Percentiles rank a stretch among this genome's conserved stretches.
phyloP scores from a whole-genome alignment of 2,888 invertebrate genomes.

The Syritta pipiens region DNA sequence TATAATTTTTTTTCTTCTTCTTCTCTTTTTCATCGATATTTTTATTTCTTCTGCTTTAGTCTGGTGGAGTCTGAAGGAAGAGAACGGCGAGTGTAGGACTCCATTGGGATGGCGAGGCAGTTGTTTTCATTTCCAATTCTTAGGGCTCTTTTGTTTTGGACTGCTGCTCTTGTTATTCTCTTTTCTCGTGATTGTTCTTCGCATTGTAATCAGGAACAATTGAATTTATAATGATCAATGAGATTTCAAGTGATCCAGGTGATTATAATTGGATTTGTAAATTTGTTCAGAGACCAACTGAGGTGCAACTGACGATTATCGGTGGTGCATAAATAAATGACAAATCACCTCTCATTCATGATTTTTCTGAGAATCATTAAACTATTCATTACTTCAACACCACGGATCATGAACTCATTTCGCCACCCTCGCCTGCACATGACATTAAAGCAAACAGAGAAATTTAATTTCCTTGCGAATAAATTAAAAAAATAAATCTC shows the following conservation, averaged over 20 bases:
- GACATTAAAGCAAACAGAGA: neutral
- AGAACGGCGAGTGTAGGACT: neutral
- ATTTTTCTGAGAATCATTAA: too few species aligned
- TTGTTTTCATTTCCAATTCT: constrained; percentile 30
- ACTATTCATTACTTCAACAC: too few species aligned
- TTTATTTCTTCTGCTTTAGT: constrained; percentile 34
- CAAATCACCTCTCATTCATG: too few species aligned
- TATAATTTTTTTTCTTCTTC: constrained; percentile 35
- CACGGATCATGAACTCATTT: too few species aligned
- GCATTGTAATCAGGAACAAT: constrained; percentile 37
- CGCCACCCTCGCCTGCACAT: too few species aligned
- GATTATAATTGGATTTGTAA: constrained; percentile 45
- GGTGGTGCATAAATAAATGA: too few species aligned
- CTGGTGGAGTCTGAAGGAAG: neutral
- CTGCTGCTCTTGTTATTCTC: neutral
- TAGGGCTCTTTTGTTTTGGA: constrained; percentile 1
- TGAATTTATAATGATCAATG: constrained; percentile 45
- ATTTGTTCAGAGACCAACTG: constrained; percentile 7
- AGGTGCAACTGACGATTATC: constrained; percentile 11
- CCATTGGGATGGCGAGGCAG: neutral
- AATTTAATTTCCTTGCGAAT: neutral
- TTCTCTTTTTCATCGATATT: constrained; percentile 44
- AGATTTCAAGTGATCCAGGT: constrained; percentile 24
- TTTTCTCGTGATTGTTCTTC: constrained; percentile 22
- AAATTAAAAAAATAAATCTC: constrained; percentile 5